A percentile compares a stretch with the other conserved stretches of the same genome.
Evolutionary conservation across 2,888 invertebrate species (phyloP).

Genomic region (Microplitis deprimator): DNA sequence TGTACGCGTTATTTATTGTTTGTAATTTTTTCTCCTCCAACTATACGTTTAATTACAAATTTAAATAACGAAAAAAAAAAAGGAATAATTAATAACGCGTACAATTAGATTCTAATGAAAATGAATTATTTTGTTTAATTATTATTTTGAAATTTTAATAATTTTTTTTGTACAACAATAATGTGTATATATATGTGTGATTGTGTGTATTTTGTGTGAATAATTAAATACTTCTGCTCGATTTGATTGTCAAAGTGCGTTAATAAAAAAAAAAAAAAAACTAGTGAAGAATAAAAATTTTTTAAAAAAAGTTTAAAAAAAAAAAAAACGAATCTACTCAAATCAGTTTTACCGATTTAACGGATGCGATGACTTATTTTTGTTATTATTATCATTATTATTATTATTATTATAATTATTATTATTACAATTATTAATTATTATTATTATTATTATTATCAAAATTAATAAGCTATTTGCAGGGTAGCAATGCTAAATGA

Average conservation of each 20-base stretch:
- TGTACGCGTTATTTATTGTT: not conserved
- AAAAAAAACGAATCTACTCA: slow-evolving; percentile 17
- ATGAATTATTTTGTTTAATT: not conserved
- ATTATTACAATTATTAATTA: not conserved
- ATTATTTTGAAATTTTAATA: not conserved
- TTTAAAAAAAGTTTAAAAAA: slow-evolving; percentile 35
- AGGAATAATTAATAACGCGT: slow-evolving; percentile 3
- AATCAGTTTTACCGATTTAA: slow-evolving; percentile 28
- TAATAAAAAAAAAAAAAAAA: slow-evolving; percentile 25
- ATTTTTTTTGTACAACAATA: slow-evolving; percentile 43
- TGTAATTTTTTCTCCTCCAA: not conserved
- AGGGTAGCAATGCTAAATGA: slow-evolving; percentile 22
- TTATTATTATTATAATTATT: too few relatives aligned
- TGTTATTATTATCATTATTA: not conserved
- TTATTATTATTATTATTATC: not conserved
- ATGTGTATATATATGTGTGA: slow-evolving; percentile 38
- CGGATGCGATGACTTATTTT: slow-evolving; percentile 33
- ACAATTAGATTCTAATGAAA: not conserved
- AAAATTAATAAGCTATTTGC: slow-evolving; percentile 20
- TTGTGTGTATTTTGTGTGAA: slow-evolving; percentile 13
- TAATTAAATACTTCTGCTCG: slow-evolving; percentile 41
- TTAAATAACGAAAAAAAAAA: not conserved
- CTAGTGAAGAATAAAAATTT: slow-evolving; percentile 41
- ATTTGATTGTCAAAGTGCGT: slow-evolving; percentile 33
- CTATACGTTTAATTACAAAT: not conserved